A percentile compares a stretch with the other conserved stretches of the same genome.
Conservation (phyloP, 2,113 vertebrate genomes). For the Pithys albifrons region DNA sequence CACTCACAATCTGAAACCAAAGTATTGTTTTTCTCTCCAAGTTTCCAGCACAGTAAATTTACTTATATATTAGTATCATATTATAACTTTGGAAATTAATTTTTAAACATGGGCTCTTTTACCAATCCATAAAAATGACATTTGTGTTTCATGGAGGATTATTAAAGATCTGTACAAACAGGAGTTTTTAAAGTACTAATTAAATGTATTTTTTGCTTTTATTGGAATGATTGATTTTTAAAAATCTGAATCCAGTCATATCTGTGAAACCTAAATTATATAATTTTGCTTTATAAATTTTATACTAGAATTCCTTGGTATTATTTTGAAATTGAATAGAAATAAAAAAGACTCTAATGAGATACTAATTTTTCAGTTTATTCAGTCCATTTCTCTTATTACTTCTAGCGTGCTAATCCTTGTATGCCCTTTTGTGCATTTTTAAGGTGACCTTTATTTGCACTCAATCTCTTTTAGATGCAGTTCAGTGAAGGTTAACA, state of each 20-base stretch:
- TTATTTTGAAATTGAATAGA: not conserved
- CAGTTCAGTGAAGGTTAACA: slow-evolving; percentile 8
- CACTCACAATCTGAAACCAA: not conserved
- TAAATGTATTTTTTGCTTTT: not conserved
- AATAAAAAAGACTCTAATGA: not conserved
- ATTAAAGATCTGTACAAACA: not conserved
- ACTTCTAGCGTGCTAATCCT: not conserved
- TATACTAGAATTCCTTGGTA: not conserved
- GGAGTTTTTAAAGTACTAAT: not conserved
- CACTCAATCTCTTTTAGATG: not conserved
- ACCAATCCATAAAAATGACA: not conserved
- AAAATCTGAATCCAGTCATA: not conserved
- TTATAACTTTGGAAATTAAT: not conserved
- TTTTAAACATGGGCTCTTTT: not conserved
- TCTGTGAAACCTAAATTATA: not conserved
- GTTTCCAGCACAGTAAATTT: not conserved
- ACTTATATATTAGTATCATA: not conserved
- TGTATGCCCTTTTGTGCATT: not conserved
- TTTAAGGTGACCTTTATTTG: not conserved
- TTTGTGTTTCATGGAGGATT: not conserved
- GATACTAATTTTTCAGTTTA: not conserved
- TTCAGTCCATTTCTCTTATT: not conserved
- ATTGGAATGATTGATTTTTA: not conserved
- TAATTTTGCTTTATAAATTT: not conserved
- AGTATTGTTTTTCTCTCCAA: not conserved